A percentile compares a stretch with the other conserved stretches of the same genome.
Conservation (phyloP, 2,888 invertebrate species). For the Drosophila kambysellisi region DNA sequence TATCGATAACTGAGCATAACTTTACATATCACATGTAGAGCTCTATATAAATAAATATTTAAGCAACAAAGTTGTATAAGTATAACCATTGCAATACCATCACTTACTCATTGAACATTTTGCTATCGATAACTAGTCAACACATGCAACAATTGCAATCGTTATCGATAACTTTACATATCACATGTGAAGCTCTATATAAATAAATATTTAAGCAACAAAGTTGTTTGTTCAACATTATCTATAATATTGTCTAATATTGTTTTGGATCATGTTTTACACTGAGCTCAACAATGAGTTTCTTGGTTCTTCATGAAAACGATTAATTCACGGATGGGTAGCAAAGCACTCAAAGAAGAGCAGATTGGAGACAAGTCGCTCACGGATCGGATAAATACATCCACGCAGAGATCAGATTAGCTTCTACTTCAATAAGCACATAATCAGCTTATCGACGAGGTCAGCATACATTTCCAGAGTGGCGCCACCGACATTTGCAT, state of each 20-base stretch:
- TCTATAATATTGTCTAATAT: neutral
- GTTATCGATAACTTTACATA: neutral
- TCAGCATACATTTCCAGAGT: neutral
- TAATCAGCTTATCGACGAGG: neutral
- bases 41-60: neutral
- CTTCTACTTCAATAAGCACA: neutral
- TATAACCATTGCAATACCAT: neutral
- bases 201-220: neutral
- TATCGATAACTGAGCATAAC: neutral
- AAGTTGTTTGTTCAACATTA: neutral
- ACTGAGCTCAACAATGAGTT: neutral
- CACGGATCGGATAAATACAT: too few species aligned
- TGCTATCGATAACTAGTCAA: neutral
- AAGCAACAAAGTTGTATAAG: neutral
- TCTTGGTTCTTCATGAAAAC: neutral
- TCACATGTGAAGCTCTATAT: neutral
- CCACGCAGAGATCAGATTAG: too few species aligned
- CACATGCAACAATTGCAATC: neutral
- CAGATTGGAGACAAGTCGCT: too few species aligned
- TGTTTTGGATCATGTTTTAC: neutral
- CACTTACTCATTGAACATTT: neutral
- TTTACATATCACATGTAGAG: neutral
- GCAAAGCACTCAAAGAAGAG: too few species aligned
- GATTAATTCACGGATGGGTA: neutral
- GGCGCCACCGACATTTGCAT: neutral